phyloP scores from a whole-genome alignment of 2,113 vertebrate species.

The Ardeotis arabs region DNA sequence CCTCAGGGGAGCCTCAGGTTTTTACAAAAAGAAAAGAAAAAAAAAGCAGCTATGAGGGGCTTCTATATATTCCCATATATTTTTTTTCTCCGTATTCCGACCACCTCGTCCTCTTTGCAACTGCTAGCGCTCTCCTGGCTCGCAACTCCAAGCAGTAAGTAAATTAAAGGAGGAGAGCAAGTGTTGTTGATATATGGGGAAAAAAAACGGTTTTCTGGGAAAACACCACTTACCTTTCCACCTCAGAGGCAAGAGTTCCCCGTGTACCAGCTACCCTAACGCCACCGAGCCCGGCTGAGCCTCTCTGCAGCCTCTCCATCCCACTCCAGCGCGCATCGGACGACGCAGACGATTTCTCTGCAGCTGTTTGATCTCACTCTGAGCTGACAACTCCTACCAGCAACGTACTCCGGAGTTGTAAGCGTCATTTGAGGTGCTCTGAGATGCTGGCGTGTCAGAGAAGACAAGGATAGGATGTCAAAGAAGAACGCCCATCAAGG shows the following conservation, averaged over 20 bases:
- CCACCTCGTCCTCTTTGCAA: not conserved
- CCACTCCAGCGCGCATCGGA: rapidly evolving
- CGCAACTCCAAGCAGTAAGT: not conserved
- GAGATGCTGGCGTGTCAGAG: not conserved
- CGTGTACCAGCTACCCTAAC: no score
- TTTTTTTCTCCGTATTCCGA: not conserved
- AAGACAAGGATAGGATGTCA: not conserved
- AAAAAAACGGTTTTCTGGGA: not conserved
- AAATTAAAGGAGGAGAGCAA: not conserved
- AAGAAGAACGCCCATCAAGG: not conserved
- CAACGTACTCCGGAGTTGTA: rapidly evolving
- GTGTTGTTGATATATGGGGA: not conserved
- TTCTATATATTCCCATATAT: not conserved
- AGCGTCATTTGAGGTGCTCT: not conserved
- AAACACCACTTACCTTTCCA: not conserved
- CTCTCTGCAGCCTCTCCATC: not conserved
- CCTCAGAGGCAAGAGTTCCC: not conserved
- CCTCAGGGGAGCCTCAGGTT: not conserved
- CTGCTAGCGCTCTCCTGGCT: not conserved
- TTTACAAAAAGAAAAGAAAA: not conserved
- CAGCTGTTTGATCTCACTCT: not conserved
- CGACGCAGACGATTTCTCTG: no score
- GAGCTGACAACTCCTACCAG: not conserved
- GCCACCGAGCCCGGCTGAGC: no score
- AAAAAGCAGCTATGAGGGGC: not conserved